Percentiles rank a stretch among this genome's conserved stretches.
Conservation (phyloP, 2,888 invertebrate species). For the Gordius sp. region DNA sequence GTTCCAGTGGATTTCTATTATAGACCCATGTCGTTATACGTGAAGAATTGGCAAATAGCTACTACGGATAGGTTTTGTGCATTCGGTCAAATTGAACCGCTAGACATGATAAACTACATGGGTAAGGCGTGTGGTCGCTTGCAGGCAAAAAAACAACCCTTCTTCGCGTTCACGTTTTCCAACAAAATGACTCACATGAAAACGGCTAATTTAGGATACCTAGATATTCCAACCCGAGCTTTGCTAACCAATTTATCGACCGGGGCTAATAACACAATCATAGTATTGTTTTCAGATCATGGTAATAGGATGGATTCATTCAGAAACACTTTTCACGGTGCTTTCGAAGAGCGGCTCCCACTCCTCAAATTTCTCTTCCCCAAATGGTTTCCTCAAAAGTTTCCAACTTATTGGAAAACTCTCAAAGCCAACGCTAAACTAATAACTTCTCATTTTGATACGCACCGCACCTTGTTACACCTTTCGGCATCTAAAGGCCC, state of each 20-base stretch:
- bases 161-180: background rate
- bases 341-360: background rate
- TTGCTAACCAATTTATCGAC: background rate
- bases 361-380: constrained; percentile 3
- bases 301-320: background rate
- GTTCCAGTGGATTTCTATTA: constrained; percentile 4
- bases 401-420: background rate
- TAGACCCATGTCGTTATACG: background rate
- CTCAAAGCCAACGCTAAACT: background rate
- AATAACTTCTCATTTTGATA: constrained; percentile 4
- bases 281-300: constrained; percentile 1
- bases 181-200: constrained; percentile 3
- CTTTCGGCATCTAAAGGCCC: background rate
- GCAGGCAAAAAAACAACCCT: background rate
- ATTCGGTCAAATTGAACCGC: constrained; percentile 1
- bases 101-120: background rate
- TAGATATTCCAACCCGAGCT: background rate
- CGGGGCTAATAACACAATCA: background rate
- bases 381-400: background rate
- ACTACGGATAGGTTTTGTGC: background rate
- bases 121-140: background rate
- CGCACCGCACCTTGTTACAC: background rate
- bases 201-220: background rate
- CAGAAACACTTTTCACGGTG: constrained; percentile 2
- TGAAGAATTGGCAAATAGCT: background rate